phyloP scores from a whole-genome alignment of 2,113 vertebrate genomes.

The Clarias magur region DNA sequence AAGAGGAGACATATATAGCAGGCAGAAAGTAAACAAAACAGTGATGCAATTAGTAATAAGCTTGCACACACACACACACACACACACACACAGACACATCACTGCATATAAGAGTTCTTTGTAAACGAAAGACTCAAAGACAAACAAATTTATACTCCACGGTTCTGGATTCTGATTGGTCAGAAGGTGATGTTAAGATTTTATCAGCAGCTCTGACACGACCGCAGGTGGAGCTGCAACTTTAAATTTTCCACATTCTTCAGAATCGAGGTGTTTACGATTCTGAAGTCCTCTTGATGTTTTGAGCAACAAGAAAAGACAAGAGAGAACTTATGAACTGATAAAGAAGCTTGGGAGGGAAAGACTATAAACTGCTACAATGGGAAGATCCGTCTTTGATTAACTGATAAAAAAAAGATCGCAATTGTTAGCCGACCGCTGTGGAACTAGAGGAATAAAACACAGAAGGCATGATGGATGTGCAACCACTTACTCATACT shows the following conservation, averaged over 20 bases:
- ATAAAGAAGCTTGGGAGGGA: not conserved
- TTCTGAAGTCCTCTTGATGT: not conserved
- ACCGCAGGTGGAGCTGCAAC: not conserved
- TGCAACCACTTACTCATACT: conserved; percentile 83
- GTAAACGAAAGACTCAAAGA: not conserved
- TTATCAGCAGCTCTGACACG: not conserved
- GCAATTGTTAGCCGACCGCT: not conserved
- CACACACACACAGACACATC: not conserved
- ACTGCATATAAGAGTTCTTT: not conserved
- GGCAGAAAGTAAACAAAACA: not conserved
- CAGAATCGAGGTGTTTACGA: not conserved
- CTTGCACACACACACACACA: not conserved
- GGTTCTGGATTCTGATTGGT: not conserved
- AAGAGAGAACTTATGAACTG: not conserved
- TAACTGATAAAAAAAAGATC: not conserved
- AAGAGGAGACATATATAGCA: not conserved
- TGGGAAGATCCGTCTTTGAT: not conserved
- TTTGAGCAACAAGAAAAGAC: not conserved
- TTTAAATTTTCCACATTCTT: not conserved
- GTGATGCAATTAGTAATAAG: not conserved
- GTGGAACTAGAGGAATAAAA: not conserved
- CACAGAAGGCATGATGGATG: not conserved
- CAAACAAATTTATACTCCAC: not conserved
- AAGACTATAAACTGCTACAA: not conserved
- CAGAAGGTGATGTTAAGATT: not conserved